Conservation (phyloP, 2,888 invertebrate species). For the Belgica antarctica region DNA sequence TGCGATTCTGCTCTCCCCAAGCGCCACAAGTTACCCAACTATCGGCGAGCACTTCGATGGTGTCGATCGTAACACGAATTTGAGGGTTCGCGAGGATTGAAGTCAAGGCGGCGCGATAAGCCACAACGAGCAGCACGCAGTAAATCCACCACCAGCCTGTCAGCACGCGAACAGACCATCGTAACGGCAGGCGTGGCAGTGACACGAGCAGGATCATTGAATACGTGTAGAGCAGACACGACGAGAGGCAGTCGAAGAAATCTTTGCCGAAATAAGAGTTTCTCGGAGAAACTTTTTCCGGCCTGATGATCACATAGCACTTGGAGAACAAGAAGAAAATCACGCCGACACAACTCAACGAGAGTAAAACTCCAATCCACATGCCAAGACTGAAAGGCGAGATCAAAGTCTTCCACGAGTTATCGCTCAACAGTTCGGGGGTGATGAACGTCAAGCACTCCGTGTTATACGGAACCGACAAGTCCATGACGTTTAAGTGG, state of each 20-base stretch:
- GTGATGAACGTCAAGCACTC: conserved; percentile 82
- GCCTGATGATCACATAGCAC: background rate
- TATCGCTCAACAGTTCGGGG: conserved; percentile 75
- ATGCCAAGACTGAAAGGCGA: conserved; percentile 73
- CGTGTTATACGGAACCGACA: conserved; percentile 74
- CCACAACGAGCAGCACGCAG: conserved; percentile 73
- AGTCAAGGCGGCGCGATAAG: conserved; percentile 81
- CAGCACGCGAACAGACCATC: conserved; percentile 75
- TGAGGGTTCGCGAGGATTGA: conserved; percentile 78
- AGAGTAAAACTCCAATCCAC: conserved; percentile 72
- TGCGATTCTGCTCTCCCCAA: conserved; percentile 69
- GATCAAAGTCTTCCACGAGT: conserved; percentile 80
- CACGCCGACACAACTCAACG: conserved; percentile 64
- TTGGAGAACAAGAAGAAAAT: conserved; percentile 65
- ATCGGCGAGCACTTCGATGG: conserved; percentile 65
- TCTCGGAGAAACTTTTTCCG: background rate
- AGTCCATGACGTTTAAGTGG: conserved; percentile 67
- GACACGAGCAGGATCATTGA: conserved; percentile 79
- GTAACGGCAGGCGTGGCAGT: conserved; percentile 70
- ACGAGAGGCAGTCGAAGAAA: conserved; percentile 68
- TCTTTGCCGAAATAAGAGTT: conserved; percentile 56
- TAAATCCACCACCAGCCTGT: conserved; percentile 89
- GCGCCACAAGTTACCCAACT: conserved; percentile 68
- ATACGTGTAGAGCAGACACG: conserved; percentile 75
- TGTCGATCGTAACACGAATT: conserved; percentile 75